Conservation (phyloP, 2,888 invertebrate species). For the Timema podura region DNA sequence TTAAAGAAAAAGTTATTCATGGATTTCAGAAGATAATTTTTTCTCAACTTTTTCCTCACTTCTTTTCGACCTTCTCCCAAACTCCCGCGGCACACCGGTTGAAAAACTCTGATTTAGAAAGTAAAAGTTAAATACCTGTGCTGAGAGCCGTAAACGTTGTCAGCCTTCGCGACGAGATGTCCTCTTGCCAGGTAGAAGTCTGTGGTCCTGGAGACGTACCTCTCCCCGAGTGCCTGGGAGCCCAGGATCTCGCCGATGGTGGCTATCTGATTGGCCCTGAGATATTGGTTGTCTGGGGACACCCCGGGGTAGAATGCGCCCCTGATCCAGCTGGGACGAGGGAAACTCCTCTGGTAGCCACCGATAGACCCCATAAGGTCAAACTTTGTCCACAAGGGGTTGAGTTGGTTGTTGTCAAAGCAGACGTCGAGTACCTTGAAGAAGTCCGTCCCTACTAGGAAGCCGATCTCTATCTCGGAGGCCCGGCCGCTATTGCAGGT, state of each 20-base stretch:
- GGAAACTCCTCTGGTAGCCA: slow-evolving; percentile 49
- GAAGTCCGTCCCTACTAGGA: slow-evolving; percentile 44
- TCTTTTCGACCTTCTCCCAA: too few species aligned
- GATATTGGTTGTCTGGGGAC: slow-evolving; percentile 40
- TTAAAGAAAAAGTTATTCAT: too few species aligned
- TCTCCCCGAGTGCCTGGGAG: slow-evolving; percentile 20
- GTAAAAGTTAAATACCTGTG: slow-evolving; percentile 40
- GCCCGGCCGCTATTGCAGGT: slow-evolving; percentile 49
- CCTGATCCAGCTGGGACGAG: slow-evolving; percentile 49
- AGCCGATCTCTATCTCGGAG: slow-evolving; percentile 52
- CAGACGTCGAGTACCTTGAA: slow-evolving; percentile 52
- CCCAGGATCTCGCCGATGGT: slow-evolving; percentile 21
- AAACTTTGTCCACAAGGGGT: slow-evolving; percentile 52
- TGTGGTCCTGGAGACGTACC: neutral
- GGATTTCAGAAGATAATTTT: too few species aligned
- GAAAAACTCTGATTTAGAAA: too few species aligned
- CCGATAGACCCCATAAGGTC: slow-evolving; percentile 48
- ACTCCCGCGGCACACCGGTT: too few species aligned
- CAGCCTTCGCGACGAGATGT: slow-evolving; percentile 60
- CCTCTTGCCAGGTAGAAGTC: slow-evolving; percentile 52
- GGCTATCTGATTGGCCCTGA: slow-evolving; percentile 22
- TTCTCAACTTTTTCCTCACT: too few species aligned
- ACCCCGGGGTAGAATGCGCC: slow-evolving; percentile 49
- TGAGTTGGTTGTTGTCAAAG: slow-evolving; percentile 50
- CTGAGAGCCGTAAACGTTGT: slow-evolving; percentile 56